Evolutionary conservation across 2,797 vertebrate genomes (phyloP).

Genomic region (Pantherophis vulpinus): DNA sequence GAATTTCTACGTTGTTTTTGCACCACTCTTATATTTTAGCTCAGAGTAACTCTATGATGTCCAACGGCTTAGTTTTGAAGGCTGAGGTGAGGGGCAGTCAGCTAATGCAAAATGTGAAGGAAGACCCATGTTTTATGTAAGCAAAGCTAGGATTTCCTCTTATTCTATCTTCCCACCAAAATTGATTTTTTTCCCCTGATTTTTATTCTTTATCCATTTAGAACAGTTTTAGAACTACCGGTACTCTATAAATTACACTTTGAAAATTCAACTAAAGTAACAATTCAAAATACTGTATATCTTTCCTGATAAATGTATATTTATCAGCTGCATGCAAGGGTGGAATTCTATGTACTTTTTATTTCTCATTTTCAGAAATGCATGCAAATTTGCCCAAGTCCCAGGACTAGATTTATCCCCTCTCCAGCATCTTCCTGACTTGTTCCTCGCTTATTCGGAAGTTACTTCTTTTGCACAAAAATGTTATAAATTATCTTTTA

Average conservation of each 20-base stretch:
- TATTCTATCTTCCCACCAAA: background rate
- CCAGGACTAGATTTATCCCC: background rate
- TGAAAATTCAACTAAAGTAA: background rate
- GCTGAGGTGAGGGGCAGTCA: background rate
- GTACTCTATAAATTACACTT: background rate
- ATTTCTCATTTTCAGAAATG: background rate
- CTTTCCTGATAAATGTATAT: background rate
- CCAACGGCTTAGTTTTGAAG: background rate
- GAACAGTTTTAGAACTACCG: background rate
- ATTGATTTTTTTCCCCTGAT: fast-evolving
- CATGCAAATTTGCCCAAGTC: background rate
- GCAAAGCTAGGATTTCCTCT: background rate
- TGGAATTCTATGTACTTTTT: background rate
- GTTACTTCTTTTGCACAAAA: background rate
- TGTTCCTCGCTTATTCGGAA: background rate
- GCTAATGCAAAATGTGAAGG: background rate
- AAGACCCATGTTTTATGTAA: background rate
- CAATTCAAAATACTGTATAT: background rate
- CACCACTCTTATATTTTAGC: background rate
- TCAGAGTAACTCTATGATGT: background rate
- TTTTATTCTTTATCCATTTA: background rate
- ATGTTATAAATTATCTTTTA: background rate
- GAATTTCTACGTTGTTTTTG: background rate
- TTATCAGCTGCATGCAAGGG: background rate
- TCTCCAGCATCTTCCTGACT: background rate